Conservation (phyloP, 2,113 vertebrate species). For the Nannospalax galili region DNA sequence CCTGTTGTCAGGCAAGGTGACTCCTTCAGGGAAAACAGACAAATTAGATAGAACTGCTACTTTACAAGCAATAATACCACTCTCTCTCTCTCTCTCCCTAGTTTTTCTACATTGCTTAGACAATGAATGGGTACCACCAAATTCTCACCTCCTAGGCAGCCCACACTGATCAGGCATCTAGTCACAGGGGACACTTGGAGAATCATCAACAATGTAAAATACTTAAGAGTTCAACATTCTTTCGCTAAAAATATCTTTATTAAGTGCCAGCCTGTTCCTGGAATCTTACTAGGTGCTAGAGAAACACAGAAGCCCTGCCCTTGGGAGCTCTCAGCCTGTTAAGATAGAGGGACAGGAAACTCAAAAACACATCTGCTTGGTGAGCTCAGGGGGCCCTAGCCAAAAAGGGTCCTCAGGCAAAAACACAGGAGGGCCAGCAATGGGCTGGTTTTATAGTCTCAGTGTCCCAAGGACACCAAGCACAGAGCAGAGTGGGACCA, state of each 20-base stretch:
- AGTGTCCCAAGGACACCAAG: neutral
- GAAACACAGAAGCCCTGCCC: neutral
- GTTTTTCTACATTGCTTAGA: neutral
- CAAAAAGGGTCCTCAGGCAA: neutral
- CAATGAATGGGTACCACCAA: neutral
- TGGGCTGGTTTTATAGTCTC: neutral
- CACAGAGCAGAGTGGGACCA: neutral
- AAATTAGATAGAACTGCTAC: neutral
- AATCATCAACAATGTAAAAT: neutral
- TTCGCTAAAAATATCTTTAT: constrained; percentile 51
- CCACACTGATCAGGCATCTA: fast-evolving
- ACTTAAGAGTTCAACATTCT: neutral
- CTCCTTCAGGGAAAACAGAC: constrained; percentile 19
- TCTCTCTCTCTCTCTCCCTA: neutral
- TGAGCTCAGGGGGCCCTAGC: neutral
- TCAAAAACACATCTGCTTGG: neutral
- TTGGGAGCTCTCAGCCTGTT: neutral
- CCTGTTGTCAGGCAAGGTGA: neutral
- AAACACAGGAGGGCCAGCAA: neutral
- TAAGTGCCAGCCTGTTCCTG: constrained; percentile 2
- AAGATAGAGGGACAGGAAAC: neutral
- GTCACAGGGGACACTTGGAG: neutral
- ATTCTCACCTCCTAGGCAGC: neutral
- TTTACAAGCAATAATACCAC: neutral
- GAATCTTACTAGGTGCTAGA: neutral